These are phyloP conservation scores for Frankliniella intonsa DNA, from an alignment of 2,888 invertebrate species.

Conservation along the genomic window DNA sequence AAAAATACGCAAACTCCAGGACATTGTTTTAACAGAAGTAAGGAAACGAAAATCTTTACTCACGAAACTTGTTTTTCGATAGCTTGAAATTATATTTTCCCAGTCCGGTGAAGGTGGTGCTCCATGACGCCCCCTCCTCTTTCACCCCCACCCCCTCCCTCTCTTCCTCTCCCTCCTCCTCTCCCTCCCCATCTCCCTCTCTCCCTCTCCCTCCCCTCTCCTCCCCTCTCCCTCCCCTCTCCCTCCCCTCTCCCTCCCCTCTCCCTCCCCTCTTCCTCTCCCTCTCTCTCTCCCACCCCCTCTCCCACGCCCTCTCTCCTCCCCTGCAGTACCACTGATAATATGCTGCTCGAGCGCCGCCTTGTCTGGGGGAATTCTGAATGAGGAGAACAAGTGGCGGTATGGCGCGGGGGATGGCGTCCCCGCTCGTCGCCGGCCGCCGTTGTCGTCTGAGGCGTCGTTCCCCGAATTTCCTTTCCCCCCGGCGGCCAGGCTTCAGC, in stretches of 20 bases:
- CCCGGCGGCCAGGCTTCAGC: conserved; percentile 4
- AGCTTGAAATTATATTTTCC: too few relatives aligned
- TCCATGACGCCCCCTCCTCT: not conserved
- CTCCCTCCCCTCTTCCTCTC: not conserved
- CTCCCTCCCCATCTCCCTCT: too few relatives aligned
- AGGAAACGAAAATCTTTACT: too few relatives aligned
- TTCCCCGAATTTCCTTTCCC: conserved; percentile 28
- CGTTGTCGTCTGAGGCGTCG: conserved; percentile 7
- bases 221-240: not conserved
- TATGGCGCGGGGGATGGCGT: conserved; percentile 19
- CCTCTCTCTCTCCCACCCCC: not conserved
- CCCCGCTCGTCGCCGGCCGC: conserved; percentile 23
- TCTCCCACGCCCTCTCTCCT: not conserved
- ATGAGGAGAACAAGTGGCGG: conserved; percentile 16
- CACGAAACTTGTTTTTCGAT: too few relatives aligned
- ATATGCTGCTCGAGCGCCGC: not conserved
- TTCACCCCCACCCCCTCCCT: not conserved
- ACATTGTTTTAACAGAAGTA: too few relatives aligned
- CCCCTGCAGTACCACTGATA: not conserved
- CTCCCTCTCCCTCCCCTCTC: not conserved
- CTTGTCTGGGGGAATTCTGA: conserved; percentile 9
- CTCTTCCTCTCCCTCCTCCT: not conserved
- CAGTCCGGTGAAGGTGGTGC: too few relatives aligned
- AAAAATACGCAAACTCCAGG: too few relatives aligned
- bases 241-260: not conserved